These are phyloP conservation scores for Drosophila azteca DNA, from an alignment of 1,140 invertebrate species.

Conservation along the genomic window DNA sequence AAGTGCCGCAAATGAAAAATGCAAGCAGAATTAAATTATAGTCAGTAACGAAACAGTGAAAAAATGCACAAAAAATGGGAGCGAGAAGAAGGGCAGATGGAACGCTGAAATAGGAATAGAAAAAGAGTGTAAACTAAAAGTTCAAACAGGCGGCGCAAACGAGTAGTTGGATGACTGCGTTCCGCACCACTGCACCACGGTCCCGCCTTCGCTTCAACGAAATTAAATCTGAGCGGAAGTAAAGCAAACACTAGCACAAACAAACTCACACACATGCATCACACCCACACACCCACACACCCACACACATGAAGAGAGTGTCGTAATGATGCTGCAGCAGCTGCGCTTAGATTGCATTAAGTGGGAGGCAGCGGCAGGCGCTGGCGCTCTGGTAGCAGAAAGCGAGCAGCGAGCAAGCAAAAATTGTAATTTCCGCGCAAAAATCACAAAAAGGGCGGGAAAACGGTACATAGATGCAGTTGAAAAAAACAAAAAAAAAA, in stretches of 20 bases:
- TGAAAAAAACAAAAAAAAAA: constrained; percentile 4
- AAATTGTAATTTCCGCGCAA: constrained; percentile 81
- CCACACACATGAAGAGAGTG: constrained; percentile 21
- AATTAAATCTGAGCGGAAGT: constrained; percentile 81
- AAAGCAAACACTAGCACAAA: constrained; percentile 49
- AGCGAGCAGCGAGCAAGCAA: constrained; percentile 34
- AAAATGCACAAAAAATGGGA: constrained; percentile 31
- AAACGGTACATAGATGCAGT: constrained; percentile 37
- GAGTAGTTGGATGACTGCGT: constrained; percentile 60
- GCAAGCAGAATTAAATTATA: constrained; percentile 81
- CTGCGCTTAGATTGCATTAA: constrained; percentile 83
- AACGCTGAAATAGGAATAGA: constrained; percentile 34
- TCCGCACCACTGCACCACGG: constrained; percentile 27
- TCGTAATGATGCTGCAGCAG: constrained; percentile 79
- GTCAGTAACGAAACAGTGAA: constrained; percentile 71
- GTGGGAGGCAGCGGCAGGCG: constrained; percentile 42
- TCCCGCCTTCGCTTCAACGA: constrained; percentile 59
- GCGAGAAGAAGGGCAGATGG: constrained; percentile 7
- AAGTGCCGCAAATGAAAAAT: constrained; percentile 82
- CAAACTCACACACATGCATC: constrained; percentile 8
- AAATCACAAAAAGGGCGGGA: constrained; percentile 66
- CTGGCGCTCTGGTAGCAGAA: not conserved
- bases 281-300: constrained; percentile 11
- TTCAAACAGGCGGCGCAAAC: constrained; percentile 70
- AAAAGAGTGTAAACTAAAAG: constrained; percentile 55